A percentile compares a stretch with the other conserved stretches of the same genome.
phyloP scores from a whole-genome alignment of 2,888 invertebrate genomes.

The Magallana nippona region DNA sequence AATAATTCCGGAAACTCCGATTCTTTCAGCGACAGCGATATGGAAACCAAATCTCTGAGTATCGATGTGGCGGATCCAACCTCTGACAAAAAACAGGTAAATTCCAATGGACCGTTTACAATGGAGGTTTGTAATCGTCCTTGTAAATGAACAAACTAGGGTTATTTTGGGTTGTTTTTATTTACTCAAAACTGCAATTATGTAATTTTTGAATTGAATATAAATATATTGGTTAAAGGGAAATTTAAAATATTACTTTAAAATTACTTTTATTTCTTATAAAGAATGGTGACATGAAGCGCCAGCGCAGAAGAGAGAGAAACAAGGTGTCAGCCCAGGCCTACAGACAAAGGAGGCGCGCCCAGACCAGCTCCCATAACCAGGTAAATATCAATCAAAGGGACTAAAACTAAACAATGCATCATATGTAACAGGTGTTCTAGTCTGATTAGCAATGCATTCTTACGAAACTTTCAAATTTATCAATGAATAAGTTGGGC shows the following conservation, averaged over 20 bases:
- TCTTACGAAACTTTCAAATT: neutral
- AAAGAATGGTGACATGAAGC: neutral
- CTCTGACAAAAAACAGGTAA: neutral
- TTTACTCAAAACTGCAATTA: too few relatives aligned
- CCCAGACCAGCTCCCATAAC: constrained; percentile 61
- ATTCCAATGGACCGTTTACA: too few relatives aligned
- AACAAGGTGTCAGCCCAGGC: constrained; percentile 72
- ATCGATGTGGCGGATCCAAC: constrained; percentile 33
- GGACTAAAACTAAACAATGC: too few relatives aligned
- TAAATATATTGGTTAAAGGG: too few relatives aligned
- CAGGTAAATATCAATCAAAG: constrained; percentile 55
- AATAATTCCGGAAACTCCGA: constrained; percentile 34
- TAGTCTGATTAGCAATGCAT: too few relatives aligned
- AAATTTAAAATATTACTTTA: too few relatives aligned
- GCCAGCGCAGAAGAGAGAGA: constrained; percentile 60
- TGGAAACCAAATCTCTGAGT: constrained; percentile 42
- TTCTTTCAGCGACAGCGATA: constrained; percentile 61
- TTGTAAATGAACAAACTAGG: too few relatives aligned
- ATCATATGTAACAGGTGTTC: too few relatives aligned
- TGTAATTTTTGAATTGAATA: too few relatives aligned
- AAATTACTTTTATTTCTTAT: neutral
- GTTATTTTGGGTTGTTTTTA: too few relatives aligned
- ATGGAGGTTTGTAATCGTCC: too few relatives aligned
- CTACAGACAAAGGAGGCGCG: constrained; percentile 64
- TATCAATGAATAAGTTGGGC: neutral